Evolutionary conservation across 1,140 invertebrate genomes (phyloP).

Genomic region (Papilio polyxenes): DNA sequence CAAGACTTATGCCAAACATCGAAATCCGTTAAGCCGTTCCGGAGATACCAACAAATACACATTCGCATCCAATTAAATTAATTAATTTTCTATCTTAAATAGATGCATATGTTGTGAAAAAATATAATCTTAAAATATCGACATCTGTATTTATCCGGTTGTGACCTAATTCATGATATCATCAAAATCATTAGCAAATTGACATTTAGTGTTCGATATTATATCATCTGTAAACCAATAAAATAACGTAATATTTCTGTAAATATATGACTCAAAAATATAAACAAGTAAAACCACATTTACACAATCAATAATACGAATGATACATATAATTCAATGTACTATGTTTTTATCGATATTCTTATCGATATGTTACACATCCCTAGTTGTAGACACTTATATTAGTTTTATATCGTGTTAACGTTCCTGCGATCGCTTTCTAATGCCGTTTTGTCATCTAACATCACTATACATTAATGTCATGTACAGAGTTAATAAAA

Average conservation of each 20-base stretch:
- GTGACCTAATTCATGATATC: too few relatives aligned
- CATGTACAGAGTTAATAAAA: constrained; percentile 12
- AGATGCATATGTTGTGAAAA: not conserved
- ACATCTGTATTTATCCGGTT: too few relatives aligned
- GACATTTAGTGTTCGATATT: too few relatives aligned
- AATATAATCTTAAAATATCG: not conserved
- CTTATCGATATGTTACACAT: not conserved
- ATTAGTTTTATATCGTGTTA: constrained; percentile 24
- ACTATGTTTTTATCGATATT: not conserved
- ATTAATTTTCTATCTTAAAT: not conserved
- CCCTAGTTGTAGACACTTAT: not conserved
- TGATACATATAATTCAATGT: not conserved
- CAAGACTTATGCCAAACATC: too few relatives aligned
- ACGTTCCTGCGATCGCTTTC: constrained; percentile 6
- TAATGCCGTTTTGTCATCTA: constrained; percentile 11
- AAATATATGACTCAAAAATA: too few relatives aligned
- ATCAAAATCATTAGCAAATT: too few relatives aligned
- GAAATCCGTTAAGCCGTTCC: too few relatives aligned
- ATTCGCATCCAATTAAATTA: not conserved
- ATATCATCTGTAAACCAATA: too few relatives aligned
- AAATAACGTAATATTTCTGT: too few relatives aligned
- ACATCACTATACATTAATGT: constrained; percentile 22
- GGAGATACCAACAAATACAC: not conserved
- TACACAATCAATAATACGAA: not conserved
- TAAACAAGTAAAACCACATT: too few relatives aligned